phyloP scores from a whole-genome alignment of 2,888 invertebrate species.

The Pheosia tremula region DNA sequence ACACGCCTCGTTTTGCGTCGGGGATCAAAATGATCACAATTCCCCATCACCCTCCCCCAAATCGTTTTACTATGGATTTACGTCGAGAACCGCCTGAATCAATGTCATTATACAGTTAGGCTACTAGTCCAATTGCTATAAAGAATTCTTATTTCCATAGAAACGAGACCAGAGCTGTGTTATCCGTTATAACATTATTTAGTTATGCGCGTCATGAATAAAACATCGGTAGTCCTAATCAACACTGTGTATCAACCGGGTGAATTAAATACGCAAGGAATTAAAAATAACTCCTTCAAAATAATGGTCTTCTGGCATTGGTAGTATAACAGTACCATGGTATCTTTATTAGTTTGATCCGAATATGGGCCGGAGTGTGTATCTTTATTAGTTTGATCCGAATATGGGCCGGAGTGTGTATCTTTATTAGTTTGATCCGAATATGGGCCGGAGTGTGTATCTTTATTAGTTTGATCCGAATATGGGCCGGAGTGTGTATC shows the following conservation, averaged over 20 bases:
- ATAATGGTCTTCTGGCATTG: background rate
- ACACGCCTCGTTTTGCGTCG: no score
- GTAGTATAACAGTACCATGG: background rate
- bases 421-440: background rate
- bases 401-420: background rate
- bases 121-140: background rate
- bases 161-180: slow-evolving; percentile 22
- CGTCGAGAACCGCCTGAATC: background rate
- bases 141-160: slow-evolving; percentile 11
- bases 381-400: background rate
- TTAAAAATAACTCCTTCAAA: background rate
- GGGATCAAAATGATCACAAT: no score
- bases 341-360: background rate
- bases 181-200: slow-evolving; percentile 30
- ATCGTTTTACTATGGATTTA: no score
- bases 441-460: background rate
- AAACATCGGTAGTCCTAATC: slow-evolving; percentile 1
- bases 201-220: slow-evolving; percentile 23
- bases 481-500: background rate
- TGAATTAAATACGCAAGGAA: slow-evolving; percentile 1
- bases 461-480: background rate
- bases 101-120: slow-evolving; percentile 1
- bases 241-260: background rate
- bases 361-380: background rate
- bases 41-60: no score